phyloP scores from a whole-genome alignment of 2,113 vertebrate genomes.

The Rhynchopsitta pachyrhyncha region DNA sequence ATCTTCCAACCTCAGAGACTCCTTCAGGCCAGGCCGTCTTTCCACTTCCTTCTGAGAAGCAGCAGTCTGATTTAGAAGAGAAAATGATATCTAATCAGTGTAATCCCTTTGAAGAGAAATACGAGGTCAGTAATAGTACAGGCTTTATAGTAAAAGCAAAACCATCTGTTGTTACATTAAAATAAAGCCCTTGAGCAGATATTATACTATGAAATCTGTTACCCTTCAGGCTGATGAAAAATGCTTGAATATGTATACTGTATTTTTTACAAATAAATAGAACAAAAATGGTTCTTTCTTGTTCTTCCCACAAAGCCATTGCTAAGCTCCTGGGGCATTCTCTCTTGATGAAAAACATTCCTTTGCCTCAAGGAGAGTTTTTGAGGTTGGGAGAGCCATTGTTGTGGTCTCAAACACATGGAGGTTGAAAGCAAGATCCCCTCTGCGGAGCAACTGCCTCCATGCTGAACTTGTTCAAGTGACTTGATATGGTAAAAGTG shows the following conservation, averaged over 20 bases:
- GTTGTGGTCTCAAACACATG: slow-evolving; percentile 50
- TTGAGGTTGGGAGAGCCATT: slow-evolving; percentile 46
- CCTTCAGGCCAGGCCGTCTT: not conserved
- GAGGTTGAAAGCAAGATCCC: slow-evolving; percentile 19
- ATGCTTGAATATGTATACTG: slow-evolving; percentile 49
- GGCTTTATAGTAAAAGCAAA: slow-evolving; percentile 53
- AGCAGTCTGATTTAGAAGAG: slow-evolving; percentile 29
- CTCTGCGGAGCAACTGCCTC: not conserved
- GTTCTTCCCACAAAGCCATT: slow-evolving; percentile 49
- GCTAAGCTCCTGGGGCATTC: slow-evolving; percentile 30
- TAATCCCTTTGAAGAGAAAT: slow-evolving; percentile 64
- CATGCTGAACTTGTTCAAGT: slow-evolving; percentile 5
- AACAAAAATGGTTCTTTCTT: slow-evolving; percentile 49
- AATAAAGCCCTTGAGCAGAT: slow-evolving; percentile 57
- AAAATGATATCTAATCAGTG: slow-evolving; percentile 54
- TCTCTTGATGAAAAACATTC: slow-evolving; percentile 57
- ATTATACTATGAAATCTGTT: slow-evolving; percentile 40
- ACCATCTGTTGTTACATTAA: slow-evolving; percentile 56
- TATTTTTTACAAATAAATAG: slow-evolving; percentile 63
- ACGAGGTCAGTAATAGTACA: slow-evolving; percentile 55
- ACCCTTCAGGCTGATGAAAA: slow-evolving; percentile 33
- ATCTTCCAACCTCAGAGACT: not conserved
- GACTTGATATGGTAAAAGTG: slow-evolving; percentile 27
- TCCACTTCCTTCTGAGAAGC: slow-evolving; percentile 35
- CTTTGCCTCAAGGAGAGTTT: slow-evolving; percentile 51